A percentile compares a stretch with the other conserved stretches of the same genome.
Evolutionary conservation across 1,140 invertebrate species (phyloP).

Genomic region (Bombus waltoni): DNA sequence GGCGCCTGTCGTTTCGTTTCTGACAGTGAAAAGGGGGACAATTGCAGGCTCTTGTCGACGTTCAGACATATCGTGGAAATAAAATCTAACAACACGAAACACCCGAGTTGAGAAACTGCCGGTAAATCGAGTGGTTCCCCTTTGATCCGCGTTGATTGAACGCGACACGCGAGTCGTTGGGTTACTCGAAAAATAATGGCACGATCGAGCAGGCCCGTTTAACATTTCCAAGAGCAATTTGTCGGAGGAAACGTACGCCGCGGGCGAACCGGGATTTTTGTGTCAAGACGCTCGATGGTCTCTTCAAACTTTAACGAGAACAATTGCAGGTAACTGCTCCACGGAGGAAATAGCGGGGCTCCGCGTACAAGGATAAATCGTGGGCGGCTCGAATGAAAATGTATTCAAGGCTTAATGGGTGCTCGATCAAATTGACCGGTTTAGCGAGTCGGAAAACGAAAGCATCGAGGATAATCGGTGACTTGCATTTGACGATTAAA

Average conservation of each 20-base stretch:
- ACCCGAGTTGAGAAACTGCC: background rate
- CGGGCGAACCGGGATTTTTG: conserved; percentile 15
- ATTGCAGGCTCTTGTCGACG: too few species aligned
- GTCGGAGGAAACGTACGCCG: background rate
- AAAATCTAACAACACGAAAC: background rate
- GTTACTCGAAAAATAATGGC: background rate
- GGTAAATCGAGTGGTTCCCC: background rate
- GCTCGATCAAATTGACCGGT: conserved; percentile 39
- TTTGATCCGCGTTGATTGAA: conserved; percentile 9
- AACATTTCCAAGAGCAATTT: conserved; percentile 21
- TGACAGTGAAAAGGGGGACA: too few species aligned
- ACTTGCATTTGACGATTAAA: conserved; percentile 25
- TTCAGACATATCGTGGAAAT: background rate
- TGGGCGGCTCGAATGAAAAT: background rate
- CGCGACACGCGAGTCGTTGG: background rate
- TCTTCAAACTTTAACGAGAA: conserved; percentile 28
- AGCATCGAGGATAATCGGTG: conserved; percentile 13
- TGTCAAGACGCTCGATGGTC: conserved; percentile 22
- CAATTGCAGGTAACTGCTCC: conserved; percentile 22
- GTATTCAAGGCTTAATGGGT: conserved; percentile 37
- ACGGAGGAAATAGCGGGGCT: background rate
- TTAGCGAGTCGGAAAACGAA: conserved; percentile 9
- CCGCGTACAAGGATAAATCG: background rate
- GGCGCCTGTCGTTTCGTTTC: too few species aligned
- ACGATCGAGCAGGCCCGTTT: background rate